phyloP scores from a whole-genome alignment of 2,797 vertebrate genomes.

The Eulemur mongoz region DNA sequence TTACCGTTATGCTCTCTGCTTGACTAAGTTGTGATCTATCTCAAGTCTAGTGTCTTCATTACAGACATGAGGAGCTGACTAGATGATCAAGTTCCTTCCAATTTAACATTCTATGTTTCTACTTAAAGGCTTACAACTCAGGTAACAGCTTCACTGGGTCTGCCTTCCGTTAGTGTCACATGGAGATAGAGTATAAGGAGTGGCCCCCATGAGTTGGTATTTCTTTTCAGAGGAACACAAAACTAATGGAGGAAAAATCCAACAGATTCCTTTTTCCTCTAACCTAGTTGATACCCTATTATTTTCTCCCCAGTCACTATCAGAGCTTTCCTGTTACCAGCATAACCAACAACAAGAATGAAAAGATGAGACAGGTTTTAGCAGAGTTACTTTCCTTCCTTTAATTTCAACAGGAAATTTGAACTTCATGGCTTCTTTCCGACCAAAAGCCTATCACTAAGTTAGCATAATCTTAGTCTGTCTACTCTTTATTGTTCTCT shows the following conservation, averaged over 20 bases:
- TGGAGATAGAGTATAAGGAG: neutral
- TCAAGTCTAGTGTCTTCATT: neutral
- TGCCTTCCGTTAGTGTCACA: neutral
- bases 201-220: neutral
- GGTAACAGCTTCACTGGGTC: neutral
- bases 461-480: neutral
- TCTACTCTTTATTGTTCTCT: neutral
- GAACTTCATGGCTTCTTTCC: neutral
- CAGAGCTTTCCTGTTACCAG: neutral
- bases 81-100: slow-evolving; percentile 38
- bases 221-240: slow-evolving; percentile 2
- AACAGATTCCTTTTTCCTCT: neutral
- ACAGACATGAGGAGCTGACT: neutral
- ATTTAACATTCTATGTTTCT: neutral
- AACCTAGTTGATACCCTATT: neutral
- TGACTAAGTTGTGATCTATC: neutral
- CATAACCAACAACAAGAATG: neutral
- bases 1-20: neutral
- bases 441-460: neutral
- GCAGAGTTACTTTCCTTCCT: slow-evolving; percentile 10
- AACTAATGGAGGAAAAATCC: neutral
- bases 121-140: neutral
- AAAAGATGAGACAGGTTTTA: neutral
- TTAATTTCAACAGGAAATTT: slow-evolving; percentile 15
- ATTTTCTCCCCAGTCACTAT: neutral